Conservation (phyloP, 1,140 invertebrate genomes). For the Charaxes varanes region DNA sequence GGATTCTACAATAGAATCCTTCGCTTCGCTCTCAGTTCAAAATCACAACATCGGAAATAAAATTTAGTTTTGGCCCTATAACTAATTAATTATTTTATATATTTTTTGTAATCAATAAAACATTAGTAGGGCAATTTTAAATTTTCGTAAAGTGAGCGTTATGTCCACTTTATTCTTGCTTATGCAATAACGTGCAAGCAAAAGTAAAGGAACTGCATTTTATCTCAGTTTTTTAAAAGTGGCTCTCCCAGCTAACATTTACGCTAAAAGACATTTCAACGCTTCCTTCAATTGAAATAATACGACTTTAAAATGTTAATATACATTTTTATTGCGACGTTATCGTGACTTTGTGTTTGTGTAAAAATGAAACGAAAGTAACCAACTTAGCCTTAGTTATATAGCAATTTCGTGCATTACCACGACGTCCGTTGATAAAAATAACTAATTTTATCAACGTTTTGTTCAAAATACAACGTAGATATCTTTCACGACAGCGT, state of each 20-base stretch:
- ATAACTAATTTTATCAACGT: too few relatives aligned
- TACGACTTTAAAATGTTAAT: slow-evolving; percentile 10
- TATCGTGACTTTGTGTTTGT: too few relatives aligned
- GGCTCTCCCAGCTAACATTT: slow-evolving; percentile 35
- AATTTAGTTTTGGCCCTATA: background rate
- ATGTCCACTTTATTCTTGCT: slow-evolving; percentile 3
- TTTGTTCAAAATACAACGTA: too few relatives aligned
- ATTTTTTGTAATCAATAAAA: background rate
- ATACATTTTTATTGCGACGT: slow-evolving; percentile 6
- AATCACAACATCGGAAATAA: too few relatives aligned
- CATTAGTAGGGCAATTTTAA: background rate
- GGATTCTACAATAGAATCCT: too few relatives aligned
- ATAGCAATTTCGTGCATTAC: too few relatives aligned
- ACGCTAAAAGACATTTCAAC: slow-evolving; percentile 33
- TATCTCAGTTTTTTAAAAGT: slow-evolving; percentile 38
- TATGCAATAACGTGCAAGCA: slow-evolving; percentile 21
- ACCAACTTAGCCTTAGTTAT: too few relatives aligned
- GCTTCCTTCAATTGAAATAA: slow-evolving; percentile 29
- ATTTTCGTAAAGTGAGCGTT: background rate
- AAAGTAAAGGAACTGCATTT: slow-evolving; percentile 33
- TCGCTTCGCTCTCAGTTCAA: too few relatives aligned
- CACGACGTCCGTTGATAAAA: too few relatives aligned
- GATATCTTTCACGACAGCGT: too few relatives aligned
- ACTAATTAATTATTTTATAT: background rate
- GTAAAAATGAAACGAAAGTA: too few relatives aligned